Evolutionary conservation across 2,888 invertebrate species (phyloP).

Genomic region (Drosophila ezoana): DNA sequence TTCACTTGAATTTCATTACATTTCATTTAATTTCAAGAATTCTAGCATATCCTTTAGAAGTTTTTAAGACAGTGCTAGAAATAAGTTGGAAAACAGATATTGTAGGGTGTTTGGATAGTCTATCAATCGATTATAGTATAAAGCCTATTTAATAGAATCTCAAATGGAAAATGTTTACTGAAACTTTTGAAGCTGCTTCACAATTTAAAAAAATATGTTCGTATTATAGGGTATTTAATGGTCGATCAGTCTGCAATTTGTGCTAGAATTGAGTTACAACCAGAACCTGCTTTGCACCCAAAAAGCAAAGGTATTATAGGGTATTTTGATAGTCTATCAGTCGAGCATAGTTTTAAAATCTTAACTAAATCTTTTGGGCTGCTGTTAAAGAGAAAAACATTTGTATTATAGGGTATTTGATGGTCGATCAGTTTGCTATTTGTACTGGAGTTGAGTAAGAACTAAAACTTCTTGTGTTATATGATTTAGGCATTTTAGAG

Average conservation of each 20-base stretch:
- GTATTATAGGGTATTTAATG: not conserved
- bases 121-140: too few relatives aligned
- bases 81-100: too few relatives aligned
- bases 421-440: not conserved
- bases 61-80: not conserved
- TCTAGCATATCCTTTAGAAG: not conserved
- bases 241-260: not conserved
- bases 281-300: too few relatives aligned
- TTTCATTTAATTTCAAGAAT: constrained; percentile 8
- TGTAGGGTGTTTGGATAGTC: too few relatives aligned
- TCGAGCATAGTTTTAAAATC: too few relatives aligned
- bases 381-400: not conserved
- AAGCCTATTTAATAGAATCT: too few relatives aligned
- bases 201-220: not conserved
- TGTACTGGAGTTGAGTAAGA: not conserved
- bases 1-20: constrained; percentile 7
- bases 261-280: not conserved
- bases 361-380: not conserved
- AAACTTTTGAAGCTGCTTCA: not conserved
- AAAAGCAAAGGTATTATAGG: not conserved
- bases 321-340: not conserved
- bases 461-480: not conserved
- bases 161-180: not conserved
- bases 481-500: too few relatives aligned
- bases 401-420: not conserved